These are phyloP conservation scores for Phytoseiulus persimilis DNA, from an alignment of 2,888 invertebrate genomes.

Conservation along the genomic window DNA sequence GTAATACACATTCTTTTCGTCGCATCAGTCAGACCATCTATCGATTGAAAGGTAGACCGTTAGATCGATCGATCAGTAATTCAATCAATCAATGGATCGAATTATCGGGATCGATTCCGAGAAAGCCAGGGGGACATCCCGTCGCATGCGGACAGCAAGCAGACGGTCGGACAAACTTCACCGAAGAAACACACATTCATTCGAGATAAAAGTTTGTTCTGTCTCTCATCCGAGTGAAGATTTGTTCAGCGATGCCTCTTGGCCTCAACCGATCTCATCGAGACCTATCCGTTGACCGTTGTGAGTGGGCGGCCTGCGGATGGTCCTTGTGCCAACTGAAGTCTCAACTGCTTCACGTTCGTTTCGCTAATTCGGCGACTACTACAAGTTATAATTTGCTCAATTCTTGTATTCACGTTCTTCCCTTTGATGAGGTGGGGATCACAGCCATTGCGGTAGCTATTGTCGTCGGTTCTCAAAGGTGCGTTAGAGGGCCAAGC, in stretches of 20 bases:
- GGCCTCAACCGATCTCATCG: neutral
- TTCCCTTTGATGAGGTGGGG: constrained; percentile 39
- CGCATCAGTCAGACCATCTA: neutral
- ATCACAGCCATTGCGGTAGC: constrained; percentile 36
- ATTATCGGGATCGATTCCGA: neutral
- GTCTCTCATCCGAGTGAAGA: neutral
- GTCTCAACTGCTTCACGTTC: neutral
- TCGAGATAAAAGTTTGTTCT: neutral
- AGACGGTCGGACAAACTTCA: neutral
- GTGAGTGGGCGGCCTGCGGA: neutral
- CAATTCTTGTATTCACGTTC: constrained; percentile 29
- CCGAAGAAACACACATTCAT: neutral
- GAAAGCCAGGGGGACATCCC: neutral
- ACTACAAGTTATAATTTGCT: neutral
- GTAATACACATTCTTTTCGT: neutral
- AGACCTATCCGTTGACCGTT: neutral
- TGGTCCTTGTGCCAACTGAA: neutral
- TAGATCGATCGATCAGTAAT: too few species aligned
- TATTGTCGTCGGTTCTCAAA: constrained; percentile 30
- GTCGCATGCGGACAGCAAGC: neutral
- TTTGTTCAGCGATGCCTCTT: neutral
- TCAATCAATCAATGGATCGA: neutral
- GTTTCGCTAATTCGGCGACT: neutral
- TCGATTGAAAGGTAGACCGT: neutral
- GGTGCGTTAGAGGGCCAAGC: neutral